phyloP scores from a whole-genome alignment of 2,113 vertebrate species.

The Chaetodon auriga region DNA sequence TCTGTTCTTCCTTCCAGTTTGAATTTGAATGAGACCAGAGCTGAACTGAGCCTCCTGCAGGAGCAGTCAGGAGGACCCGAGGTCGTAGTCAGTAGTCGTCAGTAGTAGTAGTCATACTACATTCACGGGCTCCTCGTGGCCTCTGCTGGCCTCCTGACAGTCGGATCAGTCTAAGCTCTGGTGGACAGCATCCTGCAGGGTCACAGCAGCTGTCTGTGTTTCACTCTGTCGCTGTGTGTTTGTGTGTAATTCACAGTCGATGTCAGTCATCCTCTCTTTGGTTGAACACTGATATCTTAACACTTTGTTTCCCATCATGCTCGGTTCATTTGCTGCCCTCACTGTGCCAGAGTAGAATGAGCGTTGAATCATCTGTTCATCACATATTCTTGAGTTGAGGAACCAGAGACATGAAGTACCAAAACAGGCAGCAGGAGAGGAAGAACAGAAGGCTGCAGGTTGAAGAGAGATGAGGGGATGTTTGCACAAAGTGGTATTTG shows the following conservation, averaged over 20 bases:
- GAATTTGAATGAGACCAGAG: not conserved
- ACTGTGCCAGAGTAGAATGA: not conserved
- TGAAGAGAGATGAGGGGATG: not conserved
- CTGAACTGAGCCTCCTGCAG: not conserved
- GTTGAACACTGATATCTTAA: not conserved
- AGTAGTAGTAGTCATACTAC: not conserved
- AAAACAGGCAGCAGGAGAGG: not conserved
- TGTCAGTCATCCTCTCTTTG: not conserved
- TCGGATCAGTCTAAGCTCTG: not conserved
- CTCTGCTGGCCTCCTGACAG: not conserved
- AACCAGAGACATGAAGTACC: not conserved
- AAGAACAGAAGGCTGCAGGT: not conserved
- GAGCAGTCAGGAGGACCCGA: too few species aligned
- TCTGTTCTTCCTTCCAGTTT: not conserved
- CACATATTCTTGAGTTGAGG: too few species aligned
- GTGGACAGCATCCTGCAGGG: too few species aligned
- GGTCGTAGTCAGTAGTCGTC: not conserved
- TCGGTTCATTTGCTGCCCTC: not conserved
- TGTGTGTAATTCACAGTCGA: not conserved
- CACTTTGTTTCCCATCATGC: not conserved
- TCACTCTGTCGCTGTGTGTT: not conserved
- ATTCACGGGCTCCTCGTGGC: not conserved
- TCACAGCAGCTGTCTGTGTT: not conserved
- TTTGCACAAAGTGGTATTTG: not conserved
- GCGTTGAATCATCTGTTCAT: too few species aligned